Evolutionary conservation across 2,797 vertebrate species (phyloP), one percentile per base, ranked within the genome.

Genomic region (Sus cebifrons): DNA sequence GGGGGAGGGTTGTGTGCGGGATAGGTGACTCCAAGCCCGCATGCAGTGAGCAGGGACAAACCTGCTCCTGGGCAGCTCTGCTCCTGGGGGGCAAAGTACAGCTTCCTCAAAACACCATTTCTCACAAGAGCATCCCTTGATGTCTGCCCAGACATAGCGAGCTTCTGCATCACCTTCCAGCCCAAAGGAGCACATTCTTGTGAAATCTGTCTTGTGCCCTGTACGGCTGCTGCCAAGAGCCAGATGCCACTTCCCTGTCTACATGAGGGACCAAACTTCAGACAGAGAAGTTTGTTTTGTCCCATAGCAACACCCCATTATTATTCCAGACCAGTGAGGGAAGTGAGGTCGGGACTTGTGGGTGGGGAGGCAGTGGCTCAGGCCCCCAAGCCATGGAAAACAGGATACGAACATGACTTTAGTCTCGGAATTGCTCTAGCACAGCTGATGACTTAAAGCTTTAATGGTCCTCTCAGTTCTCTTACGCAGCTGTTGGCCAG

Each of bases 271-370:
- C 52, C 64, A 32, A 1, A 17, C 14, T 64, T 7, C n/a, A 67
- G 79, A 77, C 71, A 89, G 40, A 77, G 29, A 58, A 54, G 44
- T 17, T 70, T 67, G 40, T 71, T 95, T 89, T 52, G 60, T 67
- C 52, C 84, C 95, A 58, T 13, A 71, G 71, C 58, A 85, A 81
- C 65, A 68, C 32, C 18, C 29, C 6, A 0, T 44, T 64, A 58
- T 56, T 70, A 90, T 54, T 81, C 56, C 73, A 82, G 78, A 82
- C n/a, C 21, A n/a, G 56, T 0, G 18, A 65, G 79, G 49, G 90
- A 78, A 36, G 54, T 49, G 70, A 65, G 86, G 87, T 40, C 77
- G 82, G 77, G 40, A 49, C 52, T 29, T 36, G 77, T 15, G 23
- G 88, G 68, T 64, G 17, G 88, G 75, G 32, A 82, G 64, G 27